Evolutionary conservation across 2,797 vertebrate genomes (phyloP).

Genomic region (Falco novaeseelandiae): DNA sequence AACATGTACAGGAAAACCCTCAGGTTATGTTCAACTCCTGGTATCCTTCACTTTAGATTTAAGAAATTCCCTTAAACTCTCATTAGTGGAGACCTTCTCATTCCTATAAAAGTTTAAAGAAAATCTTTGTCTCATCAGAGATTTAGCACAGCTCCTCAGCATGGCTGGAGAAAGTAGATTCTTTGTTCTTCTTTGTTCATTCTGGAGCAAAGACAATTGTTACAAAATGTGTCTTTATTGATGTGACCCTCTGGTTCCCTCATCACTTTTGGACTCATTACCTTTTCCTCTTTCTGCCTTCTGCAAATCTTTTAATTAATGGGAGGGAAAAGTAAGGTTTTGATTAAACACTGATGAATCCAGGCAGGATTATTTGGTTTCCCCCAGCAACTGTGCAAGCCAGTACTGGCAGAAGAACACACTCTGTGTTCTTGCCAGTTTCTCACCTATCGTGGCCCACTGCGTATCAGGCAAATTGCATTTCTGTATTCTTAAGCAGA

Average conservation of each 20-base stretch:
- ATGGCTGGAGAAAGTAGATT: constrained; percentile 24
- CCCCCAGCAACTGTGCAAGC: neutral
- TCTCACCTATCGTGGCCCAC: neutral
- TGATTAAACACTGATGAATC: constrained; percentile 19
- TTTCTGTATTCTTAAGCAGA: neutral
- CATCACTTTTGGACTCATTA: neutral
- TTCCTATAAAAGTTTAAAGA: constrained; percentile 78
- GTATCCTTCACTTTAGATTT: constrained; percentile 81
- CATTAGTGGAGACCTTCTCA: constrained; percentile 77
- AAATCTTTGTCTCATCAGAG: constrained; percentile 75
- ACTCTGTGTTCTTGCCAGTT: neutral
- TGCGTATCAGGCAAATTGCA: neutral
- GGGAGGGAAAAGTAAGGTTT: constrained; percentile 10
- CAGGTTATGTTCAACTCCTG: constrained; percentile 80
- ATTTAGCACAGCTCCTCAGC: constrained; percentile 64
- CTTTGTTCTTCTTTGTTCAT: neutral
- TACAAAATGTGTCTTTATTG: constrained; percentile 64
- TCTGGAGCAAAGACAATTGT: constrained; percentile 39
- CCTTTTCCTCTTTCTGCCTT: neutral
- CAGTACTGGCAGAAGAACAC: neutral
- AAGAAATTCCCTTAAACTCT: constrained; percentile 81
- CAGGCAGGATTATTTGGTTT: neutral
- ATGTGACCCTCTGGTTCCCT: neutral
- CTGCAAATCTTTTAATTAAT: constrained; percentile 55
- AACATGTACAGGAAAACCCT: constrained; percentile 81